These are phyloP conservation scores for Muscicapa comitata DNA, from an alignment of 2,797 vertebrate species.

Conservation along the genomic window DNA sequence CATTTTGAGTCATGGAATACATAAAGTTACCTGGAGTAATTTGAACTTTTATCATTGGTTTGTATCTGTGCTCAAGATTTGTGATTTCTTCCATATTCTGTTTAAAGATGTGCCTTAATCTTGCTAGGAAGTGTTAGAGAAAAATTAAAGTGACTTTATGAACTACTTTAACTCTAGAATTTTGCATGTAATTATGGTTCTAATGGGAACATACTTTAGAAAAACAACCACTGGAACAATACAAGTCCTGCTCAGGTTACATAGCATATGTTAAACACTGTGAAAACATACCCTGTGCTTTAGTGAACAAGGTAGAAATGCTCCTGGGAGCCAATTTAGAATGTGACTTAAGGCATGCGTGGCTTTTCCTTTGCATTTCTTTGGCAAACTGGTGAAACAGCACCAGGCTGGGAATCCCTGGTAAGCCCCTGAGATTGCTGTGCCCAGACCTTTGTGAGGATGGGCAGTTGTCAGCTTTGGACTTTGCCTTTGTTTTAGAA, in stretches of 20 bases:
- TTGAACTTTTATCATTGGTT: background rate
- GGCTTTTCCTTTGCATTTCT: constrained; percentile 73
- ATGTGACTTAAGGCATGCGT: constrained; percentile 88
- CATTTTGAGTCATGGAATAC: background rate
- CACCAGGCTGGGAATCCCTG: constrained; percentile 70
- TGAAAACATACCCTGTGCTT: constrained; percentile 87
- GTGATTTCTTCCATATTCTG: background rate
- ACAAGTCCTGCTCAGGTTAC: constrained; percentile 85
- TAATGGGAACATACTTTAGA: constrained; percentile 86
- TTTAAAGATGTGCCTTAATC: background rate
- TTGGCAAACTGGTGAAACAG: constrained; percentile 77
- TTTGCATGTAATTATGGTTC: constrained; percentile 89
- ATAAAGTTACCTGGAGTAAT: background rate
- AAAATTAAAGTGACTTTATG: constrained; percentile 52
- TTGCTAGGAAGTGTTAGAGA: background rate
- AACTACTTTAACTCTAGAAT: constrained; percentile 80
- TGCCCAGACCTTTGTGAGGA: background rate
- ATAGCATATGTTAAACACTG: constrained; percentile 87
- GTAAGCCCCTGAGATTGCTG: constrained; percentile 64
- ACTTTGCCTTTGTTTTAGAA: constrained; percentile 52
- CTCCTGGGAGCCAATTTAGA: constrained; percentile 95
- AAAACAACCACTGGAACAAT: constrained; percentile 78
- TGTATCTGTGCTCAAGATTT: background rate
- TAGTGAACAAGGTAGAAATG: constrained; percentile 89
- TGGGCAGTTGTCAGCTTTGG: constrained; percentile 28